Percentiles rank a stretch among this genome's conserved stretches.
Conservation (phyloP, 2,888 invertebrate species). For the Lacanobia oleracea region DNA sequence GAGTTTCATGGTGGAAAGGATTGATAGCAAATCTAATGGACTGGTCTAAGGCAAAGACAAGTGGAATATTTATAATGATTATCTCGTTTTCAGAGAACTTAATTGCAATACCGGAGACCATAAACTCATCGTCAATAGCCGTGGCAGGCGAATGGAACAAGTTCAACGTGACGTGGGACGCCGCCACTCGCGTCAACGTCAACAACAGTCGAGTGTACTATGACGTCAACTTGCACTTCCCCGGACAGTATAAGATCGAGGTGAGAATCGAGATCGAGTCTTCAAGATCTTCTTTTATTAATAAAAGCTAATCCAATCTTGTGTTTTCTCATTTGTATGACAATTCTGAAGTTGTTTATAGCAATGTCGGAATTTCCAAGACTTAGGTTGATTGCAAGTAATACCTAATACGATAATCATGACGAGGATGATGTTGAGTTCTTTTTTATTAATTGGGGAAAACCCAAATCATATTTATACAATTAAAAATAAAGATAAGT, state of each 20-base stretch:
- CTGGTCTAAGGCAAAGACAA: not conserved
- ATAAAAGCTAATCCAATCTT: constrained; percentile 29
- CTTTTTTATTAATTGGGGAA: not conserved
- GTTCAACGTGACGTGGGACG: constrained; percentile 96
- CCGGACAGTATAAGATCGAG: constrained; percentile 91
- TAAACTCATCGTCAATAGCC: constrained; percentile 92
- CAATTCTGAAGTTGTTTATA: not conserved
- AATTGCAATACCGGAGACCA: constrained; percentile 94
- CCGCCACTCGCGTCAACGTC: constrained; percentile 93
- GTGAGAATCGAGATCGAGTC: constrained; percentile 72
- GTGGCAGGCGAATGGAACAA: constrained; percentile 94
- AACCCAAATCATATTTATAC: no score
- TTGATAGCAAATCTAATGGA: not conserved
- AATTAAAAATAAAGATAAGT: not conserved
- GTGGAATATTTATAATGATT: not conserved
- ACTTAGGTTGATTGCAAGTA: not conserved
- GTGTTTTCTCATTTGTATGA: constrained; percentile 25
- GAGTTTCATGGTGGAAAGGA: no score
- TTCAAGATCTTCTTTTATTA: constrained; percentile 1
- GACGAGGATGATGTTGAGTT: not conserved
- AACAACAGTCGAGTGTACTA: constrained; percentile 96
- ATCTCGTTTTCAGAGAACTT: constrained; percentile 80
- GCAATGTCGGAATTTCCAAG: not conserved
- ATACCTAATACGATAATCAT: constrained; percentile 4
- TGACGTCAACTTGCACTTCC: constrained; percentile 92